Conservation (phyloP, 2,888 invertebrate species). For the Venusia cambrica region DNA sequence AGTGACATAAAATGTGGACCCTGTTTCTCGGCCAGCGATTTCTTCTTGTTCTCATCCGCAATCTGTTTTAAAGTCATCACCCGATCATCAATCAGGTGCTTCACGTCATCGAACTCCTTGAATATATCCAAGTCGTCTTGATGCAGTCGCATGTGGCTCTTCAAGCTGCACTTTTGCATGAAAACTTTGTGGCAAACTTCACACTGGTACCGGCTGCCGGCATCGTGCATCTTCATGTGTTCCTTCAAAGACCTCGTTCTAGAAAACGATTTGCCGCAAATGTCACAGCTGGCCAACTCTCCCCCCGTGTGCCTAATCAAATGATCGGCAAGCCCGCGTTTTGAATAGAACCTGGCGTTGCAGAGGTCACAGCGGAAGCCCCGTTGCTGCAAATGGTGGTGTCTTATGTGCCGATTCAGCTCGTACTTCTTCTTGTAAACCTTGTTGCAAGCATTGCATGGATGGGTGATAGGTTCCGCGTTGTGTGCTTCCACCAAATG, state of each 20-base stretch:
- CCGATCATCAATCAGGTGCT: slow-evolving; percentile 68
- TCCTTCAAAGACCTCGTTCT: slow-evolving; percentile 58
- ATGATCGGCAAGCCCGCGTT: slow-evolving; percentile 64
- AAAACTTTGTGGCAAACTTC: slow-evolving; percentile 68
- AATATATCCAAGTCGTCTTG: slow-evolving; percentile 73
- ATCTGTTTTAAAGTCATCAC: slow-evolving; percentile 70
- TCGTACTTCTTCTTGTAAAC: slow-evolving; percentile 71
- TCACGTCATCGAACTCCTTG: slow-evolving; percentile 74
- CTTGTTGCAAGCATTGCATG: slow-evolving; percentile 72
- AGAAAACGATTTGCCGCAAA: slow-evolving; percentile 62
- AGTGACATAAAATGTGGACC: slow-evolving; percentile 35
- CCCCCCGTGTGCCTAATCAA: slow-evolving; percentile 57
- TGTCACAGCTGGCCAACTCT: slow-evolving; percentile 54
- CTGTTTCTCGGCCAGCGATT: slow-evolving; percentile 47
- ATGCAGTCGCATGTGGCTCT: slow-evolving; percentile 63
- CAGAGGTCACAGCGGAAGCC: slow-evolving; percentile 67
- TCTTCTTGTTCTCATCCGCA: slow-evolving; percentile 63
- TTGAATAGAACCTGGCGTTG: slow-evolving; percentile 69
- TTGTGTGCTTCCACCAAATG: slow-evolving; percentile 67
- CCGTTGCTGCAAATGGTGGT: slow-evolving; percentile 68
- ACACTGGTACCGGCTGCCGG: slow-evolving; percentile 61
- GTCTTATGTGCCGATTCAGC: slow-evolving; percentile 66
- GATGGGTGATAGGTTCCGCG: slow-evolving; percentile 54
- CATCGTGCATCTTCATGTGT: slow-evolving; percentile 62
- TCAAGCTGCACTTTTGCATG: slow-evolving; percentile 68